Conservation (phyloP, 35 echinoderm and acorn worm species). For the Lytechinus pictus region DNA sequence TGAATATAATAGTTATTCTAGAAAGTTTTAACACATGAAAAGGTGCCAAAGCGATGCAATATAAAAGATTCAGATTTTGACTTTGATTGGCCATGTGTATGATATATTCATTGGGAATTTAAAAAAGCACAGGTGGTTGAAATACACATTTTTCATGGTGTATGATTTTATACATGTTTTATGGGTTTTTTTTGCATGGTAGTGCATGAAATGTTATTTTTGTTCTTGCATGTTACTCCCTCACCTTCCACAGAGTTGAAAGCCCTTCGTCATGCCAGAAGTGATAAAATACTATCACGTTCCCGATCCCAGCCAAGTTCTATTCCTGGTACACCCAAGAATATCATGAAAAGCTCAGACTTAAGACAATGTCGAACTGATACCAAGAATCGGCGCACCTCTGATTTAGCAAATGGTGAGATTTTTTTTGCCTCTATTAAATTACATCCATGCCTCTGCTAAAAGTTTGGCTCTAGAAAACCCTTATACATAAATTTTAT, state of each 20-base stretch:
- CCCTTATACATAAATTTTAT: too few species aligned
- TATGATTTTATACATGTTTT: not conserved
- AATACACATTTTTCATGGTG: too few species aligned
- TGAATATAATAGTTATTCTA: too few species aligned
- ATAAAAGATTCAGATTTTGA: too few species aligned
- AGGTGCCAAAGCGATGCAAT: too few species aligned
- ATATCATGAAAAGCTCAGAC: slow-evolving; percentile 56
- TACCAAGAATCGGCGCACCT: slow-evolving; percentile 81
- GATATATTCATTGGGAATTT: too few species aligned
- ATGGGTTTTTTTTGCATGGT: slow-evolving; percentile 13
- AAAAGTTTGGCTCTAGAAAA: not conserved
- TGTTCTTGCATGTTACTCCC: slow-evolving; percentile 20
- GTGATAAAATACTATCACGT: slow-evolving; percentile 57
- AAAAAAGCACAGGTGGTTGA: too few species aligned
- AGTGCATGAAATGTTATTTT: slow-evolving; percentile 24
- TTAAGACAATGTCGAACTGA: slow-evolving; percentile 75
- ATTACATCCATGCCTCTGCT: not conserved
- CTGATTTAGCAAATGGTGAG: slow-evolving; percentile 71
- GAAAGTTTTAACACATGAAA: too few species aligned
- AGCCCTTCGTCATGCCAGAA: slow-evolving; percentile 53
- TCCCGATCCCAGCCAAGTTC: slow-evolving; percentile 79
- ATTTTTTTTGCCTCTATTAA: not conserved
- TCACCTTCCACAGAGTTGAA: slow-evolving; percentile 55
- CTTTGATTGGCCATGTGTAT: too few species aligned
- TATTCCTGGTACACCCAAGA: slow-evolving; percentile 74